These are phyloP conservation scores for Halichondria panicea DNA, from an alignment of 37 sponge, comb jelly and placozoan genomes.

Conservation along the genomic window DNA sequence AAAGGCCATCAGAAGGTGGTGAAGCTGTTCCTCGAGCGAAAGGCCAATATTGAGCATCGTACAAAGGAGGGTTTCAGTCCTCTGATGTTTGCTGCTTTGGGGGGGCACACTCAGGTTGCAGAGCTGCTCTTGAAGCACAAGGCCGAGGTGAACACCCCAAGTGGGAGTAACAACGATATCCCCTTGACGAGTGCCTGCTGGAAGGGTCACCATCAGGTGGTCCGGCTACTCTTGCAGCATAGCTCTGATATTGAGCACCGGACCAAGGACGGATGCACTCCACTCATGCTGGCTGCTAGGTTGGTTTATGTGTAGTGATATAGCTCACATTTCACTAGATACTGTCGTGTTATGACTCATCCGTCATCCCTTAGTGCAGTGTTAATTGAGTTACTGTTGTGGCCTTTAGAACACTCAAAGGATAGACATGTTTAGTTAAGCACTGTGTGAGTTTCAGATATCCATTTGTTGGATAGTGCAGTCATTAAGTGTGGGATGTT, in stretches of 20 bases:
- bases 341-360: too few relatives aligned
- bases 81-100: constrained; percentile 98
- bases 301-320: constrained; percentile 5
- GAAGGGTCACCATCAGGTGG: constrained; percentile 94
- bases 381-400: too few relatives aligned
- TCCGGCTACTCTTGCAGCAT: constrained; percentile 74
- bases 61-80: constrained; percentile 98
- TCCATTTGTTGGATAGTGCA: too few relatives aligned
- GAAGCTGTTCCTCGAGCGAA: constrained; percentile 78
- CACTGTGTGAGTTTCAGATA: too few relatives aligned
- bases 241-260: constrained; percentile 88
- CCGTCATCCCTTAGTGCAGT: too few relatives aligned
- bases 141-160: constrained; percentile 88
- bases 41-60: constrained; percentile 95
- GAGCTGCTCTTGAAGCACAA: constrained; percentile 82
- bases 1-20: constrained; percentile 98
- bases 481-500: too few relatives aligned
- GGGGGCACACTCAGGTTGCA: constrained; percentile 93
- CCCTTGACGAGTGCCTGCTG: constrained; percentile 96
- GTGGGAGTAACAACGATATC: constrained; percentile 96
- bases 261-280: constrained; percentile 98
- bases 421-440: too few relatives aligned
- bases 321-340: too few relatives aligned
- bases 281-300: constrained; percentile 98
- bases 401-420: too few relatives aligned